Base-by-base conservation (phyloP, 2,797 vertebrate species). In the Rallus crepitans region DNA sequence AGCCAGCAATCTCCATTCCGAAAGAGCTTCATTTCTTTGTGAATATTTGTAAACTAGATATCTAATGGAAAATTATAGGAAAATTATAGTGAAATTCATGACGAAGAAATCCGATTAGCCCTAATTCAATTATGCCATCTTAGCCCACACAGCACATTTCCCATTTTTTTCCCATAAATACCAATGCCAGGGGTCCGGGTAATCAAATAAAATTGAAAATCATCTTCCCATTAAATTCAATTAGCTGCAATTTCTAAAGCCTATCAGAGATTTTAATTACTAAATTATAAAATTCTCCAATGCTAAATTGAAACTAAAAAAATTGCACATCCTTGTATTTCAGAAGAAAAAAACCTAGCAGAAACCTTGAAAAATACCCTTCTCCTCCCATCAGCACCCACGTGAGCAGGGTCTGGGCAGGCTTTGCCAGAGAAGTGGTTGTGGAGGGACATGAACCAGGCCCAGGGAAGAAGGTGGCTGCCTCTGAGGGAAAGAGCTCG, bases 221-320 rank as follows among this genome's bases (percentile, higher is more conserved):
- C 99, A 99, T 99, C 99, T 99, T 99, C 99, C 99, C 99, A 99
- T 99, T 99, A 99, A 99, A 99, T 99, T 99, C 99, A 99, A 99
- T 99, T 99, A 99, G 99, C 98, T 97, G 98, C 99, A 99, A 99
- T 99, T 99, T 99, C 99, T 99, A 99, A 99, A 99, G 99, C 99
- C 99, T 99, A 99, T 99, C 99, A 99, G 99, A 99, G 99, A 99
- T 99, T 99, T 99, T 99, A 99, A 99, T 99, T 99, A 99, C 99
- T 99, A 99, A 99, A 99, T 99, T 99, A 99, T 99, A 99, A 99
- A 99, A 99, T 99, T 99, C 99, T 99, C 99, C 98, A 99, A 99
- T 99, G 99, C 99, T 99, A 99, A 99, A 99, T 99, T 99, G 98
- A 98, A 99, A 99, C 99, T 98, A 99, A 98, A 98, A 99, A 99